phyloP scores from a whole-genome alignment of 2,797 vertebrate species.

The Atherinosoma microstoma region DNA sequence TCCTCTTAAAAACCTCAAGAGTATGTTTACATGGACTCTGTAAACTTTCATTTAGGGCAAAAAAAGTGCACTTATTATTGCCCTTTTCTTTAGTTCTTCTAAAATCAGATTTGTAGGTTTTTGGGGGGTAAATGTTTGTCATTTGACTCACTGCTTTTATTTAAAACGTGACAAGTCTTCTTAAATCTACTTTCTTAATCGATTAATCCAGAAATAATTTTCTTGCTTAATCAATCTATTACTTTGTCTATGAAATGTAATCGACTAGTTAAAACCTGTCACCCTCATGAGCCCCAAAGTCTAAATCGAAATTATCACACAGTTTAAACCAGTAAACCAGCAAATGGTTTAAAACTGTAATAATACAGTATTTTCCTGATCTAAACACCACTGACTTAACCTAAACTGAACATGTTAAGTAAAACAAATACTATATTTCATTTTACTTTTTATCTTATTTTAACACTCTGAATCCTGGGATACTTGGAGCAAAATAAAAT shows the following conservation, averaged over 20 bases:
- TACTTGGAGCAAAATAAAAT: background rate
- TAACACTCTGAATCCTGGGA: background rate
- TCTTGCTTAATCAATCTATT: background rate
- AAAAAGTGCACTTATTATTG: background rate
- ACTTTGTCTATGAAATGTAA: background rate
- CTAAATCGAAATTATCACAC: too few species aligned
- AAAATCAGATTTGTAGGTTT: background rate
- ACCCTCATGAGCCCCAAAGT: too few species aligned
- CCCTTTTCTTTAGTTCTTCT: background rate
- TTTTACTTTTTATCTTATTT: too few species aligned
- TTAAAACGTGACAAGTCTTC: background rate
- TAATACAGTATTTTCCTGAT: too few species aligned
- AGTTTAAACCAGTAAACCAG: too few species aligned
- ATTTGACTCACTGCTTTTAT: background rate
- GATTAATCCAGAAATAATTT: background rate
- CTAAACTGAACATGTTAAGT: too few species aligned
- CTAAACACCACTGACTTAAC: too few species aligned
- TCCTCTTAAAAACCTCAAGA: background rate
- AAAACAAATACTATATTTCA: too few species aligned
- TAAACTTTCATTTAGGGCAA: background rate
- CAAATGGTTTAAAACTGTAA: too few species aligned
- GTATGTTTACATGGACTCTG: background rate
- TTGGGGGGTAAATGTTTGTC: conserved; percentile 1
- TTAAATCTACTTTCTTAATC: background rate
- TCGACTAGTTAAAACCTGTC: too few species aligned